Percentiles rank a stretch among this genome's conserved stretches.
Evolutionary conservation across 2,113 vertebrate species (phyloP).

Genomic region (Anguilla japonica): DNA sequence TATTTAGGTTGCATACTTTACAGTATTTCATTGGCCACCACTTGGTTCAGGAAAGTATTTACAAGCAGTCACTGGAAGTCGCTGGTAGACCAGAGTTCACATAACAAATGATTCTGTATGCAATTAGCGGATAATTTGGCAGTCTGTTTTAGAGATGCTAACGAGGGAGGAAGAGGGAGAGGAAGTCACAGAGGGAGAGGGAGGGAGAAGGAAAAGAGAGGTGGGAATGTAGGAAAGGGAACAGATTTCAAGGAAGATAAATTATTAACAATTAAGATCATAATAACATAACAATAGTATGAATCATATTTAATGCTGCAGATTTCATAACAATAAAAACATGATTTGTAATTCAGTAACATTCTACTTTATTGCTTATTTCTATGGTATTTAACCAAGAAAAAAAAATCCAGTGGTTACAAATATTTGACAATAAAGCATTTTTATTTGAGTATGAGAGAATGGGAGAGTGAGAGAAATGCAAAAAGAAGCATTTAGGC

Average conservation of each 20-base stretch:
- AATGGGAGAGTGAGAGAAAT: constrained; percentile 10
- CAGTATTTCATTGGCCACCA: constrained; percentile 6
- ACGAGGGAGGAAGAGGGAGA: background rate
- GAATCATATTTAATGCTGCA: background rate
- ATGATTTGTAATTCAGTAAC: too few species aligned
- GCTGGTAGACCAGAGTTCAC: constrained; percentile 24
- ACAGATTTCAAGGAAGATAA: background rate
- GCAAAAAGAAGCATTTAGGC: background rate
- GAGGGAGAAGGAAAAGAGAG: background rate
- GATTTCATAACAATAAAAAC: too few species aligned
- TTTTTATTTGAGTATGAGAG: background rate
- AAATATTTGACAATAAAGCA: too few species aligned
- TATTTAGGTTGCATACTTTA: background rate
- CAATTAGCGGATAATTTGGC: constrained; percentile 44
- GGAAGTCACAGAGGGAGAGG: background rate
- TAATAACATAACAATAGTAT: background rate
- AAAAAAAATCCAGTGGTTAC: too few species aligned
- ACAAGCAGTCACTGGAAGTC: background rate
- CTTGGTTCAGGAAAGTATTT: background rate
- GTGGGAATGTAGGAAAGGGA: background rate
- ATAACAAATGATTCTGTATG: constrained; percentile 24
- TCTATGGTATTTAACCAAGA: too few species aligned
- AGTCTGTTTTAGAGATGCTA: constrained; percentile 33
- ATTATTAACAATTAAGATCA: background rate
- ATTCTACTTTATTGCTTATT: too few species aligned